Base-by-base conservation (phyloP, 2,113 vertebrate species). In the Sinocyclocheilus grahami region DNA sequence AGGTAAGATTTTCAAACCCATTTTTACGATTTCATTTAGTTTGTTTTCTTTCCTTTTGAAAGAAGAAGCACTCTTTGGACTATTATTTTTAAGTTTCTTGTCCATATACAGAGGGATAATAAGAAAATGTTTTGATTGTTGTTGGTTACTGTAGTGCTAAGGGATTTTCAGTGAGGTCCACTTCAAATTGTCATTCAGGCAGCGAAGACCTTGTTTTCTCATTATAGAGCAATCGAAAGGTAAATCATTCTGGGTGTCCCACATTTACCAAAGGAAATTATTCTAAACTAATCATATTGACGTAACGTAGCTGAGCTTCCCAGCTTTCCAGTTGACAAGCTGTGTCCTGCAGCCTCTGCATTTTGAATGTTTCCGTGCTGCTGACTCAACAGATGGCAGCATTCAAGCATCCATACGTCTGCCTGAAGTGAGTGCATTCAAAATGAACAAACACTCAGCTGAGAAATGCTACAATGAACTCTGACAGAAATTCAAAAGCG, bases 361-460 rank as follows among this genome's bases (percentile, higher is more conserved):
- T 86, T 48, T 62, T 74, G 60, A 86, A 82, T 20, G 37, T 82
- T 75, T 74, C 8, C 33, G 20, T 76, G 18, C 39, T 60, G 88
- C 92, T 91, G 92, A 92, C 91, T 93, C 93, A 90, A 89, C 92
- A 90, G 86, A 91, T 88, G 91, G 89, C 90, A 71, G 20, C 48
- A 85, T 86, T 80, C 90, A 90, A 90, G 88, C 90, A 90, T 92
- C 90, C 90, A 87, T 82, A 87, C 88, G 91, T 88, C 87, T 90
- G 89, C 87, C 90, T 79, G 87, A 78, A 74, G 90, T 30, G 51
- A 71, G 58, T 90, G 86, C 88, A 86, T 88, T 89, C 71, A 24
- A 88, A 89, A 89, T 91, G 90, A 93, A 92, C 83, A 84, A 71
- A 85, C 90, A 85, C 88, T 91, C 30, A 90, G 78, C 87, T 82